A percentile compares a stretch with the other conserved stretches of the same genome.
phyloP scores from a whole-genome alignment of 2,113 vertebrate species.

The Sporophila hypoxantha region DNA sequence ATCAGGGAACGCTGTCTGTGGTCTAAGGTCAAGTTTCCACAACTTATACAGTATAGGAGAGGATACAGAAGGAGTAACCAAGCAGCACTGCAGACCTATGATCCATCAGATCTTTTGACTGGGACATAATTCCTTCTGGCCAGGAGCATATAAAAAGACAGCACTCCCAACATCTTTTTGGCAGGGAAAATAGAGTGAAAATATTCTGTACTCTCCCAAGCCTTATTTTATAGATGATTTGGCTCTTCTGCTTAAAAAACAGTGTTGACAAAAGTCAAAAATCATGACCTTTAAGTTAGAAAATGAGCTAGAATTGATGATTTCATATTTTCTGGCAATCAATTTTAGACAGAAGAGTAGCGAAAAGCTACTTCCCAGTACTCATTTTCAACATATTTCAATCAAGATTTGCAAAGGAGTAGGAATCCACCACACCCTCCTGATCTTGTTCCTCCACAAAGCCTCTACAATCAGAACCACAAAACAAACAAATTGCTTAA shows the following conservation, averaged over 20 bases:
- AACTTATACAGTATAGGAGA: neutral
- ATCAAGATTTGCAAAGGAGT: neutral
- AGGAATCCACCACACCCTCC: neutral
- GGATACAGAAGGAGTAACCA: neutral
- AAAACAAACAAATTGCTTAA: neutral
- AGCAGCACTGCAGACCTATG: neutral
- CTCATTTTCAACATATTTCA: neutral
- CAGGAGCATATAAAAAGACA: neutral
- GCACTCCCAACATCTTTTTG: neutral
- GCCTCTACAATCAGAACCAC: neutral
- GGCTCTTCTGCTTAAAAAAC: neutral
- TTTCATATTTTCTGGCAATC: neutral
- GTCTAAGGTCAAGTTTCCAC: neutral
- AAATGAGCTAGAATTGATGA: neutral
- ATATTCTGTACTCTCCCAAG: neutral
- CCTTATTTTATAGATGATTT: neutral
- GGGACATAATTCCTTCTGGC: neutral
- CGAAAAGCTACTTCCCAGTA: neutral
- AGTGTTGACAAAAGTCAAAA: neutral
- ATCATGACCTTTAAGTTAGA: neutral
- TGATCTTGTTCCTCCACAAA: neutral
- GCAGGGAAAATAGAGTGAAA: neutral
- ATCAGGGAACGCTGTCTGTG: neutral
- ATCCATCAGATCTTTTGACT: neutral
- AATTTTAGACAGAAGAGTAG: neutral